Evolutionary conservation across 2,888 invertebrate genomes (phyloP).

Genomic region (Mythimna lalbum): DNA sequence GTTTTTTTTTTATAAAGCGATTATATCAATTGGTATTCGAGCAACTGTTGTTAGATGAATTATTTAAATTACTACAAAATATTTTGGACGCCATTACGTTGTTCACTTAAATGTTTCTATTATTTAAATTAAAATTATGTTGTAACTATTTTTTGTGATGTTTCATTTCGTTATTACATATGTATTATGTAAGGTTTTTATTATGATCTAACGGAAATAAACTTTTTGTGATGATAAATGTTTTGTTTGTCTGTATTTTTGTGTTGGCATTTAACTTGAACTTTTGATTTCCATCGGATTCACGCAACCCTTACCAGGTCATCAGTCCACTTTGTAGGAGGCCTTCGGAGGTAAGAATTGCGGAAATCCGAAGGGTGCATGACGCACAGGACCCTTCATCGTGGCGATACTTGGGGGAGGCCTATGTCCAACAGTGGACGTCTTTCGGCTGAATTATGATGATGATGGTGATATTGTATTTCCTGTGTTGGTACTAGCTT

Average conservation of each 20-base stretch:
- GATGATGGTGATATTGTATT: no score
- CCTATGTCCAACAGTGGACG: no score
- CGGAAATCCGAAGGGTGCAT: no score
- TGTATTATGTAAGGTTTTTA: conserved; percentile 1
- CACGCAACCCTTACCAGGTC: no score
- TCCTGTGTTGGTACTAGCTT: no score
- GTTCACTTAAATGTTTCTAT: conserved; percentile 67
- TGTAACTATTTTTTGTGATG: conserved; percentile 21
- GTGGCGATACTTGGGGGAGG: no score
- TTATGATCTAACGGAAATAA: neutral
- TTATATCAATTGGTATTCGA: conserved; percentile 66
- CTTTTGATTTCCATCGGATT: no score
- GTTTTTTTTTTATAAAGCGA: conserved; percentile 74
- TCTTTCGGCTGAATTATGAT: no score
- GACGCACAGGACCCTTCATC: no score
- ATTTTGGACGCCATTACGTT: conserved; percentile 53
- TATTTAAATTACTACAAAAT: conserved; percentile 70
- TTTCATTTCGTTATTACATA: conserved; percentile 1
- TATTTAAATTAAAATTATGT: conserved; percentile 61
- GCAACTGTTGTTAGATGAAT: conserved; percentile 66
- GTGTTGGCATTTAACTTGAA: neutral
- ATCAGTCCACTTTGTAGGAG: no score
- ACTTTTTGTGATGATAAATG: no score
- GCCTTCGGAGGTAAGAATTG: no score
- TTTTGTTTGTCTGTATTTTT: neutral